Conservation (phyloP, 2,888 invertebrate genomes). For the Acheta domesticus region DNA sequence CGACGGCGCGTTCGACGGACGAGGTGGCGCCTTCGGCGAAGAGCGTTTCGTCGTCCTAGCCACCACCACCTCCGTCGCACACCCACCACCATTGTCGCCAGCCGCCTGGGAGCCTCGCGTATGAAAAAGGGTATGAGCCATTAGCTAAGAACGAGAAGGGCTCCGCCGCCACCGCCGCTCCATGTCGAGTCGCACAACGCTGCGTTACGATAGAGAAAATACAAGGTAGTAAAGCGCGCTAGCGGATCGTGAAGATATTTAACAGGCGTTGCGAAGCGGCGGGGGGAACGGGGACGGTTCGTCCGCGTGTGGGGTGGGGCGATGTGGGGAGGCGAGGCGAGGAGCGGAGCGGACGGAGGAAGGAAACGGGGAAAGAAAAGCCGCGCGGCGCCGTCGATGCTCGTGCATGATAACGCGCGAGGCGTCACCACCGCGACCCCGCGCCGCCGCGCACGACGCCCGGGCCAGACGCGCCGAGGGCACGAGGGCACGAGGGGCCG, state of each 20-base stretch:
- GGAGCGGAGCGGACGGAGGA: not conserved
- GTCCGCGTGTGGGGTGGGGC: not conserved
- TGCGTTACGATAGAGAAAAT: not conserved
- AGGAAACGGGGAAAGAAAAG: not conserved
- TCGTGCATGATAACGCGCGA: not conserved
- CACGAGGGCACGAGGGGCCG: too few species aligned
- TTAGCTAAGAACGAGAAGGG: not conserved
- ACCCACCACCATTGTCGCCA: not conserved
- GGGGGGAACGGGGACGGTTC: not conserved
- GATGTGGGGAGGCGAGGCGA: too few species aligned
- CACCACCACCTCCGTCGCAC: not conserved
- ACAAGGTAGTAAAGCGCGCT: slow-evolving; percentile 18
- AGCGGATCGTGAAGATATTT: slow-evolving; percentile 12
- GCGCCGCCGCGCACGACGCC: not conserved
- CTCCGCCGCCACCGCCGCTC: too few species aligned
- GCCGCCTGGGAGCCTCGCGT: not conserved
- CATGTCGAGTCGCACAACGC: not conserved
- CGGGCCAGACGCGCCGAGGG: too few species aligned
- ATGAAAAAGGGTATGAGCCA: not conserved
- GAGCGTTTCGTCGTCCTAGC: not conserved
- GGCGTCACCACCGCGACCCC: slow-evolving; percentile 9
- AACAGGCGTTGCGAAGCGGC: not conserved
- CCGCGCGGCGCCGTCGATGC: not conserved
- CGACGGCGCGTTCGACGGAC: not conserved
- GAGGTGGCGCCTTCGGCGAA: not conserved